phyloP scores from a whole-genome alignment of 1,140 invertebrate species.

The Drosophila paulistorum region DNA sequence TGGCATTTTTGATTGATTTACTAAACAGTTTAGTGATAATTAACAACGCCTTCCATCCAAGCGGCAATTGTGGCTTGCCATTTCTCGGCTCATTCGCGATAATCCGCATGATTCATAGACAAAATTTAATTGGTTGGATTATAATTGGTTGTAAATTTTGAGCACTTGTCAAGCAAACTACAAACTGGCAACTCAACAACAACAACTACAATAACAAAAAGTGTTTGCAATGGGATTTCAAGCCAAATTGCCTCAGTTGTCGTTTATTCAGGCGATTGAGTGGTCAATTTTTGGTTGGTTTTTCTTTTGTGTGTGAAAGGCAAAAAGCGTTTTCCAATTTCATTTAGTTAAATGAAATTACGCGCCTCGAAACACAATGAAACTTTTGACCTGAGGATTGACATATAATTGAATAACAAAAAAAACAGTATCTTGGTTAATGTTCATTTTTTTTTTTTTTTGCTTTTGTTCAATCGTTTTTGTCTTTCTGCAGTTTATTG shows the following conservation, averaged over 20 bases:
- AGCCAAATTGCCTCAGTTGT: constrained; percentile 8
- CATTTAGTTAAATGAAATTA: constrained; percentile 28
- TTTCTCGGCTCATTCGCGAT: background rate
- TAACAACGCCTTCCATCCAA: constrained; percentile 21
- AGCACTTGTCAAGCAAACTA: constrained; percentile 23
- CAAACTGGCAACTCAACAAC: constrained; percentile 6
- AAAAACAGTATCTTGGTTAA: background rate
- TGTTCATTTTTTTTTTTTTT: constrained; percentile 33
- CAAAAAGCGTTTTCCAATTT: background rate
- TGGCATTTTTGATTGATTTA: constrained; percentile 21
- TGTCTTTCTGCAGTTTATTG: constrained; percentile 41
- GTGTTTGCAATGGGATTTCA: background rate
- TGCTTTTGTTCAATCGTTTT: background rate
- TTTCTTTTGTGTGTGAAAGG: background rate
- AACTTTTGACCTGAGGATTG: constrained; percentile 40
- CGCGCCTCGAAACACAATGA: constrained; percentile 3
- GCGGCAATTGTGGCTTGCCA: constrained; percentile 9
- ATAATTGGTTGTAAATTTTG: constrained; percentile 15
- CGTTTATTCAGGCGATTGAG: constrained; percentile 1
- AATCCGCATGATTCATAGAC: constrained; percentile 34
- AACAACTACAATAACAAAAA: background rate
- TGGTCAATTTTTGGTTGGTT: constrained; percentile 11
- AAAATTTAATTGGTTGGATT: constrained; percentile 32
- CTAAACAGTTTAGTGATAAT: constrained; percentile 23
- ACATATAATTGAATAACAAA: constrained; percentile 49